Evolutionary conservation across 2,888 invertebrate species (phyloP).

Genomic region (Noctua fimbriata): DNA sequence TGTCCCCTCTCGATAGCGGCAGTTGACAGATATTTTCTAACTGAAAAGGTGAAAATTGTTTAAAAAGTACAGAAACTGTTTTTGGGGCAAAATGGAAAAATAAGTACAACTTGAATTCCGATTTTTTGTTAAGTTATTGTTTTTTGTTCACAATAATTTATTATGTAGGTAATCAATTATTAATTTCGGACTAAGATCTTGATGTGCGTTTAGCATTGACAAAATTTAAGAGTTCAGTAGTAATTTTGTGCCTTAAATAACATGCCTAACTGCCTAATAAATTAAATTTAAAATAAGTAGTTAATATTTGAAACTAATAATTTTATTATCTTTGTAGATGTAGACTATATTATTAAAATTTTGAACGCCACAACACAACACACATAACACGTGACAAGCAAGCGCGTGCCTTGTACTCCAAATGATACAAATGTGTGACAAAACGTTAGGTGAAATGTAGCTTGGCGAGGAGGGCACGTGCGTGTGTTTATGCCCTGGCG

Average conservation of each 20-base stretch:
- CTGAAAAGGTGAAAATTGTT: background rate
- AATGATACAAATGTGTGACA: no score
- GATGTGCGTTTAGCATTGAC: constrained; percentile 2
- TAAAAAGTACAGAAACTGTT: background rate
- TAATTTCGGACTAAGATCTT: constrained; percentile 33
- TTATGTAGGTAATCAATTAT: background rate
- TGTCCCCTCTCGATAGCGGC: background rate
- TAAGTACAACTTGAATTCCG: constrained; percentile 38
- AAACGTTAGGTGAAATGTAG: no score
- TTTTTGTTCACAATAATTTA: constrained; percentile 20
- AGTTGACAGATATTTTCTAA: background rate
- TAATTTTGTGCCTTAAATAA: constrained; percentile 48
- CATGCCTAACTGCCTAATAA: constrained; percentile 42
- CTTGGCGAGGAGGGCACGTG: no score
- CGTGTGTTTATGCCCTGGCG: no score
- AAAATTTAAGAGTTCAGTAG: background rate
- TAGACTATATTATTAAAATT: background rate
- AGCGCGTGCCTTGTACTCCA: no score
- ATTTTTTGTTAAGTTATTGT: background rate
- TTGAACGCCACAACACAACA: no score
- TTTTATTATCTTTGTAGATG: background rate
- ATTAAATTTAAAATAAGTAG: constrained; percentile 1
- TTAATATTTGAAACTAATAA: background rate
- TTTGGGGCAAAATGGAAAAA: constrained; percentile 3
- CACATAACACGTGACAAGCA: no score